A percentile compares a stretch with the other conserved stretches of the same genome.
Evolutionary conservation across 2,113 vertebrate species (phyloP).

Genomic region (Elgaria multicarinata): DNA sequence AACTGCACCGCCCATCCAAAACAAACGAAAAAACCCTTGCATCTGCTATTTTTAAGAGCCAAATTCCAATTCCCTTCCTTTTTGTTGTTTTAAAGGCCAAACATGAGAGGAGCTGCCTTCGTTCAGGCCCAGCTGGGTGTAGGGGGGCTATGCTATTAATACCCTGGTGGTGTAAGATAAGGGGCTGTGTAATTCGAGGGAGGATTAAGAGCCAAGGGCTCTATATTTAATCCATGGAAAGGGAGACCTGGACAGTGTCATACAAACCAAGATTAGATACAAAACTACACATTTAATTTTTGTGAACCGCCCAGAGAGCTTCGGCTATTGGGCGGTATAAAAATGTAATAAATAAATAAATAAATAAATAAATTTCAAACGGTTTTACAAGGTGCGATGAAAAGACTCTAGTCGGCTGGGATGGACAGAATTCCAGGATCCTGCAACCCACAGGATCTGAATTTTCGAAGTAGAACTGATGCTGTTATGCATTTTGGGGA

Average conservation of each 20-base stretch:
- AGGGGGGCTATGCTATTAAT: not conserved
- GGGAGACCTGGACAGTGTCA: not conserved
- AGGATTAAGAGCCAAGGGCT: conserved; percentile 1
- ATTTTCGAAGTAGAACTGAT: not conserved
- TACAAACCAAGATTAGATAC: not conserved
- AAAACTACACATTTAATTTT: no score
- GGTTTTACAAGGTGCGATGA: not conserved
- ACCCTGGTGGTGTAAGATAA: not conserved
- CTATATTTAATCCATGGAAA: conserved; percentile 10
- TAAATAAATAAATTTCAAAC: no score
- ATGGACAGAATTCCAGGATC: not conserved
- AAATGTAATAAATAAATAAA: no score
- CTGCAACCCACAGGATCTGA: not conserved
- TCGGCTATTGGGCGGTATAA: no score
- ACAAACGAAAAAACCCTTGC: not conserved
- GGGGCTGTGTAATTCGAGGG: not conserved
- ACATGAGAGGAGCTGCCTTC: not conserved
- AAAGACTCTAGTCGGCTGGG: not conserved
- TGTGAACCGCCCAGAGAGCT: no score
- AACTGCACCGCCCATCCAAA: not conserved
- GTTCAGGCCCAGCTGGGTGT: no score
- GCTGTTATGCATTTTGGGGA: not conserved
- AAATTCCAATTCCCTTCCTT: no score
- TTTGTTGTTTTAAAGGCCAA: not conserved
- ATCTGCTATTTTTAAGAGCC: no score